A percentile compares a stretch with the other conserved stretches of the same genome.
Conservation (phyloP, 2,113 vertebrate genomes). For the Martes martes region DNA sequence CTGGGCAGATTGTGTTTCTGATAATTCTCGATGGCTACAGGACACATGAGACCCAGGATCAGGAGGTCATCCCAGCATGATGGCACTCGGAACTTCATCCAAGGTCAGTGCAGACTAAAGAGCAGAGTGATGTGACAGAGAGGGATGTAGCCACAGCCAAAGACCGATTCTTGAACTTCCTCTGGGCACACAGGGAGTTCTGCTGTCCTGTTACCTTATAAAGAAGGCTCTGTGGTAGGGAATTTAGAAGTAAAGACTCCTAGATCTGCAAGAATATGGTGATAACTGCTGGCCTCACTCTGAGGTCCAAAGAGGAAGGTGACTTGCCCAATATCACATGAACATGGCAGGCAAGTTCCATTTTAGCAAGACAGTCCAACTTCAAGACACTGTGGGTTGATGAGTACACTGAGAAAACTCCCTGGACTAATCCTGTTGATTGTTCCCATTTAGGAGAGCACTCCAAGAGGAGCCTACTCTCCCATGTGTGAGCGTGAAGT, state of each 20-base stretch:
- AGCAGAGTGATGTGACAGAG: not conserved
- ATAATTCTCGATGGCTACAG: not conserved
- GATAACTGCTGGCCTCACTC: not conserved
- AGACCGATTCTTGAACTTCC: not conserved
- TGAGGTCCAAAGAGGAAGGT: not conserved
- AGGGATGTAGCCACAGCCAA: not conserved
- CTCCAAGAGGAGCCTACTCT: not conserved
- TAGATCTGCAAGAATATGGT: not conserved
- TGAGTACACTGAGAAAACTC: not conserved
- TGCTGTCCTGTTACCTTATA: not conserved
- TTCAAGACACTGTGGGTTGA: fast-evolving
- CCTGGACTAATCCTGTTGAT: too few species aligned
- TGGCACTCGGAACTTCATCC: not conserved
- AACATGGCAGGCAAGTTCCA: not conserved
- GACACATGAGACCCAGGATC: not conserved
- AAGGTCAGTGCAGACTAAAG: not conserved
- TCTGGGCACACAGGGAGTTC: fast-evolving
- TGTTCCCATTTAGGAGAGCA: not conserved
- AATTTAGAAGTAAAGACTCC: not conserved
- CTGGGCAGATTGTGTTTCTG: not conserved
- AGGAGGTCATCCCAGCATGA: not conserved
- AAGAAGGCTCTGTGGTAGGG: not conserved
- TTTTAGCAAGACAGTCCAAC: fast-evolving
- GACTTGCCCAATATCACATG: not conserved
- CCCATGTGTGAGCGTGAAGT: fast-evolving